phyloP scores from a whole-genome alignment of 2,113 vertebrate species.

The Setophaga coronata region DNA sequence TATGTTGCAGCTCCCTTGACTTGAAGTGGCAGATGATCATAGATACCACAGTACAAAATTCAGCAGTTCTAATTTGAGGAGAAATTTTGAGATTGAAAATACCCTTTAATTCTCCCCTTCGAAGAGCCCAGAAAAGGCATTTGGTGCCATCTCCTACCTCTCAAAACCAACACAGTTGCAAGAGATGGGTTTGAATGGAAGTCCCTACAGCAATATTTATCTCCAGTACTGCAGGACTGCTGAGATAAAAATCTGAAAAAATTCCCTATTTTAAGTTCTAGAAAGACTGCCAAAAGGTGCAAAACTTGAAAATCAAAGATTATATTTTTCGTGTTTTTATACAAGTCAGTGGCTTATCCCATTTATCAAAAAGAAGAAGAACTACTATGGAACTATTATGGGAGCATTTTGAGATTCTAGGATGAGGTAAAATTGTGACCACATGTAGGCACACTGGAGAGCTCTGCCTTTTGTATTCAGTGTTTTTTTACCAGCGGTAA shows the following conservation, averaged over 20 bases:
- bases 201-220: background rate
- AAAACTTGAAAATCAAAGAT: background rate
- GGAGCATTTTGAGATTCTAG: background rate
- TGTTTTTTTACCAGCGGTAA: background rate
- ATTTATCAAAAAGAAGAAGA: background rate
- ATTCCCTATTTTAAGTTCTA: background rate
- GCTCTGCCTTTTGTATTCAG: background rate
- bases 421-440: background rate
- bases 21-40: background rate
- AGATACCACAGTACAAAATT: background rate
- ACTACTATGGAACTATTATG: background rate
- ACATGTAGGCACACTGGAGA: accelerated
- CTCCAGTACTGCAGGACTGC: background rate
- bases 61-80: background rate
- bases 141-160: background rate
- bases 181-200: background rate
- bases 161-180: background rate
- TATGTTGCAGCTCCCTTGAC: background rate
- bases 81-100: background rate
- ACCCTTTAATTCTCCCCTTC: background rate
- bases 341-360: background rate
- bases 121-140: background rate
- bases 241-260: background rate
- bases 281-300: background rate
- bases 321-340: background rate